Conservation (phyloP, 2,797 vertebrate genomes). For the Adelosebastes latens region DNA sequence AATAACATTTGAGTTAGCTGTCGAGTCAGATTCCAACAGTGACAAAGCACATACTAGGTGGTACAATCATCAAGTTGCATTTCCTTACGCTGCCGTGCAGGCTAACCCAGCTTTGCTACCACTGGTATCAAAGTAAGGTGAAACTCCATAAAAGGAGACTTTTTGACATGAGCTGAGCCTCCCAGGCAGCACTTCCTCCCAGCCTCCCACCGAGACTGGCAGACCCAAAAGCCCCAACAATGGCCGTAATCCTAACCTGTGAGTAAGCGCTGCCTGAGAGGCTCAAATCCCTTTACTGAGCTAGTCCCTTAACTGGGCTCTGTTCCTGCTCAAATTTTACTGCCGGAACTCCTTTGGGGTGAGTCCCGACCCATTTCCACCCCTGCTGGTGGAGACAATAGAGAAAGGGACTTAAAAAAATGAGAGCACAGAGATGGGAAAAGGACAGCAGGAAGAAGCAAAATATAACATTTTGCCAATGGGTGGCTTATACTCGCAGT, state of each 20-base stretch:
- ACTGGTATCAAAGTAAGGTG: constrained; percentile 10
- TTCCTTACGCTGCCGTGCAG: not conserved
- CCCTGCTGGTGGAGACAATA: constrained; percentile 27
- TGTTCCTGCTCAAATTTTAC: constrained; percentile 41
- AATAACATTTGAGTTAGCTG: not conserved
- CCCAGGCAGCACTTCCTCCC: constrained; percentile 12
- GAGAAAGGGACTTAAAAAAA: constrained; percentile 13
- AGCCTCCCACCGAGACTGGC: constrained; percentile 27
- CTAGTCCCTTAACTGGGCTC: constrained; percentile 50
- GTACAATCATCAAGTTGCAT: not conserved
- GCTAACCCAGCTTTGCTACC: not conserved
- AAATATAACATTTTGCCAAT: not conserved
- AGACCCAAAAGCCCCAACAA: constrained; percentile 46
- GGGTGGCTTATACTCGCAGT: not conserved
- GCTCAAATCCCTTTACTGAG: constrained; percentile 59
- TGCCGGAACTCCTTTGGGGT: constrained; percentile 44
- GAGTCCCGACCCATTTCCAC: constrained; percentile 52
- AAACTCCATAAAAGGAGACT: constrained; percentile 18
- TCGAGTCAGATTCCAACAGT: not conserved
- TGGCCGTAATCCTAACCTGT: constrained; percentile 66
- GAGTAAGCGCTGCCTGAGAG: constrained; percentile 53
- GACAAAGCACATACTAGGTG: not conserved
- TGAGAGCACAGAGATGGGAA: not conserved
- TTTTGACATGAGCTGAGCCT: constrained; percentile 36
- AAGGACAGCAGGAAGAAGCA: not conserved